Base-by-base conservation (phyloP, 1,140 invertebrate species). In the Brachionus paranguensis region DNA sequence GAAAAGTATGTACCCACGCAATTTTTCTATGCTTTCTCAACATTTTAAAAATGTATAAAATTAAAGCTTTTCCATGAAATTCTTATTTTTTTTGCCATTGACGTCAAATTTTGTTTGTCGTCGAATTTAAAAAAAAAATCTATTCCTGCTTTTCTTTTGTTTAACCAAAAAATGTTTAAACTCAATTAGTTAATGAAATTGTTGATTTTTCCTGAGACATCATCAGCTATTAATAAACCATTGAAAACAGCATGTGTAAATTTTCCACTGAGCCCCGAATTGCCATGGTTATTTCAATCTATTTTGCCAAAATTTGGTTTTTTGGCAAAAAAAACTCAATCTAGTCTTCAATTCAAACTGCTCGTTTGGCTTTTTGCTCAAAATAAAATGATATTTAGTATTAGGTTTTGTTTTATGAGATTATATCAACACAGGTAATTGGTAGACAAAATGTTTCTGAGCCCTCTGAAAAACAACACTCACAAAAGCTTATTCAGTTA, bases 191-290 rank as follows among this genome's bases (percentile, higher is more conserved):
- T 72, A 72, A 72, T 43, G 17, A 72, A 14, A 17, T 41, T 72
- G 68, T 72, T 72, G 68, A 41, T 43, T 72, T 72, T 72, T 72
- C 68, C 68, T 72, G 68, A 72, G 33, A 72, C 33, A 33, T 41
- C 33, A n/a, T 41, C 33, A 24, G 20, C 53, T 24, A 60, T 60
- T 60, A 20, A 20, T 60, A 20, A 55, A 17, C n/a, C 50, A 55
- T 55, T 55, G 14, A 17, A 24, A 60, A 60, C 53, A 60, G n/a
- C 17, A 60, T 10, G 53, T 0, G 17, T 20, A 4, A 60, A 24
- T 60, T 60, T 60, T 20, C 27, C 33, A 60, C 3, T 60, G 17
- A 0, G 17, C 7, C 11, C 27, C 17, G 5, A 60, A 60, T 60
- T 60, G 17, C n/a, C 20, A 60, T 60, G 53, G 53, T 60, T 60